phyloP scores from a whole-genome alignment of 1,140 invertebrate species.

The Drosophila dunni region DNA sequence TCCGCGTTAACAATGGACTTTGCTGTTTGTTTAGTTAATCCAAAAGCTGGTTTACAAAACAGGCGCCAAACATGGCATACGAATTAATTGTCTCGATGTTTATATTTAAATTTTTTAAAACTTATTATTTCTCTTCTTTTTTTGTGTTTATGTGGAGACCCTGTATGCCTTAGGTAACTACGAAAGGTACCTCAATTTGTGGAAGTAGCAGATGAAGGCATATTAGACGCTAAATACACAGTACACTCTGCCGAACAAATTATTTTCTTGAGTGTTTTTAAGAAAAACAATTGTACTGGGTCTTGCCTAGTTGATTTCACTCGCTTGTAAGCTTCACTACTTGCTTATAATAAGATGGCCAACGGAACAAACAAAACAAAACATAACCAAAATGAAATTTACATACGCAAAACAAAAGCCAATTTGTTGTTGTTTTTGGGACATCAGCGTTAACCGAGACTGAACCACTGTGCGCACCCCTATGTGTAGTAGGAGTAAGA shows the following conservation, averaged over 20 bases:
- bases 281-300: not conserved
- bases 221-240: no score
- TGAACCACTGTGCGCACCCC: not conserved
- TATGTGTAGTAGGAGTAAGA: not conserved
- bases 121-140: constrained; percentile 21
- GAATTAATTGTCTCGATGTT: constrained; percentile 70
- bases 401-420: constrained; percentile 58
- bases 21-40: constrained; percentile 69
- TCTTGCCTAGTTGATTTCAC: not conserved
- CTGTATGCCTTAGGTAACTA: no score
- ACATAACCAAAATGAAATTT: constrained; percentile 51
- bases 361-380: constrained; percentile 39
- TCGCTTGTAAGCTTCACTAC: constrained; percentile 18
- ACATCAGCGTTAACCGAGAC: constrained; percentile 51
- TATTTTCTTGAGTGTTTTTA: not conserved
- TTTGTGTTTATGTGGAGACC: no score
- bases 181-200: not conserved
- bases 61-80: constrained; percentile 73
- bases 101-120: constrained; percentile 69
- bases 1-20: constrained; percentile 15
- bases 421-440: constrained; percentile 69
- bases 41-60: constrained; percentile 71
- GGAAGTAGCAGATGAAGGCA: no score
- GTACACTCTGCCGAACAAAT: no score
- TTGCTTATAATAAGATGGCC: constrained; percentile 55